Evolutionary conservation across 2,113 vertebrate genomes (phyloP).

Genomic region (Isichthys henryi): DNA sequence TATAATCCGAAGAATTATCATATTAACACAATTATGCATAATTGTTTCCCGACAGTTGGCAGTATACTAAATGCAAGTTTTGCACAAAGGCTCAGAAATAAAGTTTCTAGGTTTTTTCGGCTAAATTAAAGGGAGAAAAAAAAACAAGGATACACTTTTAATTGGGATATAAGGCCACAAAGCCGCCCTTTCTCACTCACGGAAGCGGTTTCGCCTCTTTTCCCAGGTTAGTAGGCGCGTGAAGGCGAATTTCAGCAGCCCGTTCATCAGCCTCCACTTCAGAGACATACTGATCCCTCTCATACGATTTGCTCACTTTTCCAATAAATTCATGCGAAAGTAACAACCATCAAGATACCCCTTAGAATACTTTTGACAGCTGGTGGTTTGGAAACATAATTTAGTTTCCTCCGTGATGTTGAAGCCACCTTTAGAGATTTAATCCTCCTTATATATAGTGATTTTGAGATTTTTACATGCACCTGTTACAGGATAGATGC

Average conservation of each 20-base stretch:
- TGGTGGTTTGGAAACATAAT: background rate
- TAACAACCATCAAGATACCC: background rate
- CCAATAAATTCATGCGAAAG: background rate
- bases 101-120: background rate
- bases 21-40: constrained; percentile 13
- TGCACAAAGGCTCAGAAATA: background rate
- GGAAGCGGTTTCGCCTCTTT: background rate
- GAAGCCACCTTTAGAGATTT: background rate
- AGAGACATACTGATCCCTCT: background rate
- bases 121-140: background rate
- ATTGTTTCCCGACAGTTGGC: background rate
- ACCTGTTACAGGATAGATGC: background rate
- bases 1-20: background rate
- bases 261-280: background rate
- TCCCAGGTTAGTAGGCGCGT: background rate
- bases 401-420: background rate
- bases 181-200: background rate
- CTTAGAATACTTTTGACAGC: background rate
- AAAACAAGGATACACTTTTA: background rate
- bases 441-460: background rate
- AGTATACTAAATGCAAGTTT: background rate
- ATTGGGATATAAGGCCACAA: background rate
- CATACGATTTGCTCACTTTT: background rate
- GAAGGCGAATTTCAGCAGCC: background rate
- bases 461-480: background rate